Conservation (phyloP, 2,888 invertebrate species). For the Dinocampus coccinellae region DNA sequence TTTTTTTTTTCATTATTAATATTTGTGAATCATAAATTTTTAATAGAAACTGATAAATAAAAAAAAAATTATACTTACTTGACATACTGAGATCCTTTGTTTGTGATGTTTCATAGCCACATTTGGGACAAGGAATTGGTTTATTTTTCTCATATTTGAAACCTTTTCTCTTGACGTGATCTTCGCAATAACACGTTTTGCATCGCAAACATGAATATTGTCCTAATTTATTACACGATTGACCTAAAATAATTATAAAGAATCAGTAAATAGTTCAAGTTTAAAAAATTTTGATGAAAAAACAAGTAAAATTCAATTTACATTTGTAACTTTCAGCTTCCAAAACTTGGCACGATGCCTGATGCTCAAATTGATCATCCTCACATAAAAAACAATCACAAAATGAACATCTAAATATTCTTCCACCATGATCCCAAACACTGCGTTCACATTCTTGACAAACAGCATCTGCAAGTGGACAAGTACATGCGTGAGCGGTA, state of each 20-base stretch:
- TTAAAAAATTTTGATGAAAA: not conserved
- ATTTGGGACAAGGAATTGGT: conserved; percentile 93
- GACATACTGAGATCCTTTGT: conserved; percentile 97
- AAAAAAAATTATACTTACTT: conserved; percentile 73
- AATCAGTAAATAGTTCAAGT: not conserved
- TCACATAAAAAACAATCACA: conserved; percentile 91
- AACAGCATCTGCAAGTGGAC: conserved; percentile 88
- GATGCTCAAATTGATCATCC: conserved; percentile 97
- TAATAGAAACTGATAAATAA: conserved; percentile 16
- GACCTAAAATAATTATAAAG: conserved; percentile 72
- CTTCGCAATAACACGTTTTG: conserved; percentile 96
- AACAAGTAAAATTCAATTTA: conserved; percentile 64
- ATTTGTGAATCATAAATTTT: conserved; percentile 9
- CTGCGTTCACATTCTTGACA: conserved; percentile 94
- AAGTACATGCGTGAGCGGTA: conserved; percentile 90
- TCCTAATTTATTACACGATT: conserved; percentile 94
- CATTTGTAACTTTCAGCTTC: conserved; percentile 97
- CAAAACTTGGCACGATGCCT: conserved; percentile 95
- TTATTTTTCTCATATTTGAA: conserved; percentile 89
- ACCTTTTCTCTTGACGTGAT: conserved; percentile 93
- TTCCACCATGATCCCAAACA: conserved; percentile 96
- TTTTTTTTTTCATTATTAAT: conserved; percentile 35
- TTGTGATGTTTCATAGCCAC: conserved; percentile 91
- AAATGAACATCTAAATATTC: conserved; percentile 92
- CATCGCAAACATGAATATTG: conserved; percentile 96